Conservation (phyloP, 2,888 invertebrate species). For the Folsomia manolachei region DNA sequence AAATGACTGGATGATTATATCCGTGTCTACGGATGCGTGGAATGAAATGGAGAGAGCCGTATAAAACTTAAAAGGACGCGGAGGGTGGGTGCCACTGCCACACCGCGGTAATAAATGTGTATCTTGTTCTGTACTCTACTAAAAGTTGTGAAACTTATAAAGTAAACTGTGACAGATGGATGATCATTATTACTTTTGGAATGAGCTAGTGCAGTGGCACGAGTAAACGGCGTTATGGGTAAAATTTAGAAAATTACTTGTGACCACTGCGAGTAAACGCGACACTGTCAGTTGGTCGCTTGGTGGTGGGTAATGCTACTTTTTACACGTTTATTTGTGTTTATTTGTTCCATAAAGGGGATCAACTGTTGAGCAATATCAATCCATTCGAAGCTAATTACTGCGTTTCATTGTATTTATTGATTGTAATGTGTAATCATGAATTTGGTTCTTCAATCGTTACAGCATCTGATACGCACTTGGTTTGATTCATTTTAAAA, state of each 20-base stretch:
- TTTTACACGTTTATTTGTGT: neutral
- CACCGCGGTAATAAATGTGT: neutral
- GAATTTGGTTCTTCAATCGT: too few relatives aligned
- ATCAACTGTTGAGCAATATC: too few relatives aligned
- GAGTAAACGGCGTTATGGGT: constrained; percentile 10
- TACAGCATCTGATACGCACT: too few relatives aligned
- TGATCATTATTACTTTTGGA: constrained; percentile 12
- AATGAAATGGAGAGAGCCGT: neutral
- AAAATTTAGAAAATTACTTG: neutral
- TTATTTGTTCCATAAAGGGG: neutral
- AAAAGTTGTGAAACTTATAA: neutral
- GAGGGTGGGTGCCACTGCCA: too few relatives aligned
- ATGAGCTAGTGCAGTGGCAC: constrained; percentile 2
- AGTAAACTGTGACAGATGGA: constrained; percentile 19
- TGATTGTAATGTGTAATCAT: too few relatives aligned
- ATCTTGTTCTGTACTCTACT: neutral
- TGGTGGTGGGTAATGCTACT: too few relatives aligned
- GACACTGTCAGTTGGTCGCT: neutral
- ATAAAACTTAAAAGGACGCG: too few relatives aligned
- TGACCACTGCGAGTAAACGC: neutral
- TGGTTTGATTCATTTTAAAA: too few relatives aligned
- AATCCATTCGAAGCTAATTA: too few relatives aligned
- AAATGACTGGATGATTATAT: neutral
- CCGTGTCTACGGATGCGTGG: neutral
- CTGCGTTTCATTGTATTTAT: too few relatives aligned